Evolutionary conservation across 2,797 vertebrate genomes (phyloP), one percentile per base, ranked within the genome.

Genomic region (Myotis myotis): DNA sequence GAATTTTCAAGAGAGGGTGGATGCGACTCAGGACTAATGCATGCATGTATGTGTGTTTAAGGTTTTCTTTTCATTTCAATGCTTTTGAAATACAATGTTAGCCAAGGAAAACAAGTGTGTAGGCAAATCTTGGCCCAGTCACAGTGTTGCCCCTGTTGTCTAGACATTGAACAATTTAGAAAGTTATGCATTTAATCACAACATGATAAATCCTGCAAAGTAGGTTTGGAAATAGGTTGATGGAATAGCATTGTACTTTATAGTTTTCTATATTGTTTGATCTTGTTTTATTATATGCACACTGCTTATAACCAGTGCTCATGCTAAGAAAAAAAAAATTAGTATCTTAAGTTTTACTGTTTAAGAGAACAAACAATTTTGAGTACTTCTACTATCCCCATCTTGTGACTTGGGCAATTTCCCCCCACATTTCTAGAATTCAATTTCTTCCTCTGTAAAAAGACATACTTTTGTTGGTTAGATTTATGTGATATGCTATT

Each of bases 41-140:
- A 23, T 64, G 72, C 9, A 22, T 25, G 33, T 72, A 8, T 53
- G 12, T 68, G 25, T 81, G 47, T 72, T 80, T 60, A 66, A 80
- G 68, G 36, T 72, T 94, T 95, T 84, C 6, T 53, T 95, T 89
- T 94, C 70, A 93, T 44, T 84, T 36, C 84, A 87, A 55, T 36
- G 36, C 25, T 23, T 68, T 75, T 36, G 75, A 80, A 71, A 82
- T 72, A 68, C 10, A 68, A 30, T 41, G 28, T 22, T 51, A 84
- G 53, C 76, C 85, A 83, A 96, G 20, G 33, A 93, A 57, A 89
- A 76, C 23, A 71, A 38, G 15, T n/a, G 4, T 72, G 51, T 6
- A 7, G 28, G 25, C 23, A 80, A 71, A 64, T 51, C 36, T 76
- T 57, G 30, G 44, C 28, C 22, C 6, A 16, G 25, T 3, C n/a